A percentile compares a stretch with the other conserved stretches of the same genome.
Evolutionary conservation across 2,797 vertebrate genomes (phyloP).

Genomic region (Acanthornis magna): DNA sequence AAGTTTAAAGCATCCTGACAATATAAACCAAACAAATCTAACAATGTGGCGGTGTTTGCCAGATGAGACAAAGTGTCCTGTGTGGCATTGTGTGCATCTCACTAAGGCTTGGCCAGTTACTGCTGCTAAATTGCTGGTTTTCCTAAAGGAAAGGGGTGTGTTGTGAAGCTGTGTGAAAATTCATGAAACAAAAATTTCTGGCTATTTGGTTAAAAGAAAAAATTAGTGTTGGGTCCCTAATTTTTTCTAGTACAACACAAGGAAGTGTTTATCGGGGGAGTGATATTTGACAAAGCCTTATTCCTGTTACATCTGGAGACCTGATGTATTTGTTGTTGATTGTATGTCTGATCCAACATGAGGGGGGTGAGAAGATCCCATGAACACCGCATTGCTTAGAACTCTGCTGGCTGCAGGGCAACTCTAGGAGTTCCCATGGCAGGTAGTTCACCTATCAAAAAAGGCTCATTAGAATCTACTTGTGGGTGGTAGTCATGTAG

Average conservation of each 20-base stretch:
- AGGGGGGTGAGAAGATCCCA: neutral
- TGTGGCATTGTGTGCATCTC: neutral
- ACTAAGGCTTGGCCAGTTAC: neutral
- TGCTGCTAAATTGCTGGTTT: neutral
- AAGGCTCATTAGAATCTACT: neutral
- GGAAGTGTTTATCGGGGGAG: neutral
- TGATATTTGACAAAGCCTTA: constrained; percentile 17
- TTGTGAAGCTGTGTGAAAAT: neutral
- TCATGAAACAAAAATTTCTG: neutral
- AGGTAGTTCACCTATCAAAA: neutral
- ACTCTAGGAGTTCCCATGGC: neutral
- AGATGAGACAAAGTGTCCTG: neutral
- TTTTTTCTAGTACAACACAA: neutral
- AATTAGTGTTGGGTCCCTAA: neutral
- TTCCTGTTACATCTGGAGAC: neutral
- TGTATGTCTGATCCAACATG: neutral
- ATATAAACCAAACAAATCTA: neutral
- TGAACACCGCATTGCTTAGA: neutral
- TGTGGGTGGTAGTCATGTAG: neutral
- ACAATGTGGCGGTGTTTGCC: neutral
- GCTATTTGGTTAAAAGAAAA: neutral
- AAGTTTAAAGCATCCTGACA: neutral
- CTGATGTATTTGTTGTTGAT: constrained; percentile 2
- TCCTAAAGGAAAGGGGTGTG: neutral
- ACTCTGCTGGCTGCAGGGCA: neutral